phyloP scores from a whole-genome alignment of 2,113 vertebrate genomes.

The Thamnaconus septentrionalis region DNA sequence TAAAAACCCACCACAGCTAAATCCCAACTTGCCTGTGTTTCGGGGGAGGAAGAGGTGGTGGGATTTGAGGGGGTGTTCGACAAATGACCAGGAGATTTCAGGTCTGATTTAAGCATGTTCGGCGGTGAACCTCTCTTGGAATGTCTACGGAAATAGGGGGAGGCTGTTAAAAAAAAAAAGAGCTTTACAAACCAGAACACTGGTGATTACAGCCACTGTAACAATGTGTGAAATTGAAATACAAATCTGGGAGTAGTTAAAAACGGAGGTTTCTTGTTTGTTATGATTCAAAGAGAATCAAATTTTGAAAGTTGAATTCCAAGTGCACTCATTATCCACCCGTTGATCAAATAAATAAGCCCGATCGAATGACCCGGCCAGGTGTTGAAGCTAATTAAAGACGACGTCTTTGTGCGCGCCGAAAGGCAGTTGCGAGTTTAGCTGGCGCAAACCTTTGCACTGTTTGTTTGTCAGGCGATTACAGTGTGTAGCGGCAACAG shows the following conservation, averaged over 20 bases:
- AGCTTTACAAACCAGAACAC: slow-evolving; percentile 9
- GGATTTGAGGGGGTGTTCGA: slow-evolving; percentile 28
- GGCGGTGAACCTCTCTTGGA: slow-evolving; percentile 18
- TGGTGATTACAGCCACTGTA: slow-evolving; percentile 1
- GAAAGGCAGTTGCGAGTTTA: too few species aligned
- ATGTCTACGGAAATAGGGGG: slow-evolving; percentile 3
- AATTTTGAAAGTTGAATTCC: too few species aligned
- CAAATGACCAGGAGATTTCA: slow-evolving; percentile 64
- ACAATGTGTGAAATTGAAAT: background rate
- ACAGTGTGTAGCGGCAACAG: background rate
- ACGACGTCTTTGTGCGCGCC: too few species aligned
- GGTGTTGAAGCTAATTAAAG: too few species aligned
- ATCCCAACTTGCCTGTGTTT: slow-evolving; percentile 47
- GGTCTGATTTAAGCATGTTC: slow-evolving; percentile 52
- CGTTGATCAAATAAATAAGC: too few species aligned
- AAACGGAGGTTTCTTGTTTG: too few species aligned
- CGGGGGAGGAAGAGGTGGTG: slow-evolving; percentile 5
- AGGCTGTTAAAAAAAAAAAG: slow-evolving; percentile 10
- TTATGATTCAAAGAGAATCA: too few species aligned
- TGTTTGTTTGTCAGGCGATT: background rate
- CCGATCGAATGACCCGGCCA: too few species aligned
- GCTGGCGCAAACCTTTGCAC: too few species aligned
- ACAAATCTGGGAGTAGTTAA: too few species aligned
- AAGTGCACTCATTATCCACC: too few species aligned
- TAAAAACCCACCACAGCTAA: slow-evolving; percentile 40